Evolutionary conservation across 2,797 vertebrate species (phyloP).

Genomic region (Somateria mollissima): DNA sequence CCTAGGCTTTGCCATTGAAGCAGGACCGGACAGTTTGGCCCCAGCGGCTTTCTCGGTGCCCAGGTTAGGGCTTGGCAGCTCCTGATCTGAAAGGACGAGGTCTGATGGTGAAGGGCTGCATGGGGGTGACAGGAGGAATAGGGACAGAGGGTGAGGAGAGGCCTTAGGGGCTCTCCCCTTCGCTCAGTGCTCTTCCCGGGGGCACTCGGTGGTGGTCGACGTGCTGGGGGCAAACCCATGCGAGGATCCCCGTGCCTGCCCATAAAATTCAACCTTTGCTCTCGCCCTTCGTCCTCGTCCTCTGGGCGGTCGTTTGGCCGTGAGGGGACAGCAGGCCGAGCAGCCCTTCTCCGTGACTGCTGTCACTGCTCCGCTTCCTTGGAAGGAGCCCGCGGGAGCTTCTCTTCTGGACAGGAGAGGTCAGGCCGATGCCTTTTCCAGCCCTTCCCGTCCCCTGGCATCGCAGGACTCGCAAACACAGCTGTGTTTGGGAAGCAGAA

Average conservation of each 20-base stretch:
- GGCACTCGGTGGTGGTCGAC: background rate
- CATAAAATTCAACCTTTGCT: rapidly evolving
- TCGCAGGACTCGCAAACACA: constrained; percentile 31
- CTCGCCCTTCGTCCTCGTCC: background rate
- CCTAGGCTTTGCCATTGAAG: background rate
- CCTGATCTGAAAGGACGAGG: rapidly evolving
- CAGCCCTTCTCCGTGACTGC: background rate
- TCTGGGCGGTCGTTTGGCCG: rapidly evolving
- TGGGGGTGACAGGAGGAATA: rapidly evolving
- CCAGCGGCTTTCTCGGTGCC: background rate
- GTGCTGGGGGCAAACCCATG: rapidly evolving
- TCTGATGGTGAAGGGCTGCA: background rate
- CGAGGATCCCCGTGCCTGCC: background rate
- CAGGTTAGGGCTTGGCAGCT: background rate
- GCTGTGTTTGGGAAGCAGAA: constrained; percentile 55
- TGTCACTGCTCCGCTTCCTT: background rate
- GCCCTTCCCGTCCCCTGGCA: background rate
- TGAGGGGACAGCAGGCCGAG: background rate
- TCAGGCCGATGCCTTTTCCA: background rate
- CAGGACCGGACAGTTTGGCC: background rate
- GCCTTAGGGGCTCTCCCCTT: rapidly evolving
- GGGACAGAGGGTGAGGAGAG: background rate
- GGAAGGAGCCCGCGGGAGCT: background rate
- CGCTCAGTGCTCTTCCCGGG: background rate
- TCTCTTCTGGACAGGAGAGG: rapidly evolving